Evolutionary conservation across 2,113 vertebrate species (phyloP).

Genomic region (Columba livia): DNA sequence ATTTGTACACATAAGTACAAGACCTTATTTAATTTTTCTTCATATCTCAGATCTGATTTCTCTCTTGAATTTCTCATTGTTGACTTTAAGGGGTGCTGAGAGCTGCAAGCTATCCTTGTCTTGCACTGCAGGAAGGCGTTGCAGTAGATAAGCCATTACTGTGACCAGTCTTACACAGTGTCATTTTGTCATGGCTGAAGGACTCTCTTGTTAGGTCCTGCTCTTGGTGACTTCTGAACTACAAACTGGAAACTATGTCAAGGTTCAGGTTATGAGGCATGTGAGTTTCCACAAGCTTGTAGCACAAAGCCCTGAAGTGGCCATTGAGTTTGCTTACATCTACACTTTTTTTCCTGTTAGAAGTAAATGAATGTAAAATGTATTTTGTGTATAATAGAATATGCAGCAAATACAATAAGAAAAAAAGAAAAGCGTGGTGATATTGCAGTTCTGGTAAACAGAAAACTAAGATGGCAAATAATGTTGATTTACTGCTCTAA

Average conservation of each 20-base stretch:
- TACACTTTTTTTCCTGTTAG: background rate
- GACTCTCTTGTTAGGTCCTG: background rate
- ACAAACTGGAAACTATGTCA: background rate
- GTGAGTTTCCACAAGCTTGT: background rate
- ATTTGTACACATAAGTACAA: background rate
- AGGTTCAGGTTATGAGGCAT: background rate
- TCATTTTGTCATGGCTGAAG: background rate
- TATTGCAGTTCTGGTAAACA: background rate
- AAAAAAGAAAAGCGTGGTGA: accelerated
- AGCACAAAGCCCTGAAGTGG: background rate
- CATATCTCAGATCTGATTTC: background rate
- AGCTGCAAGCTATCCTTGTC: background rate
- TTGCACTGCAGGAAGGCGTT: background rate
- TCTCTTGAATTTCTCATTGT: background rate
- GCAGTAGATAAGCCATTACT: background rate
- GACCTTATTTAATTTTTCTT: background rate
- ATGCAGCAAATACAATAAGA: background rate
- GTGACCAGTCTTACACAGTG: background rate
- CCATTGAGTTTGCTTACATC: background rate
- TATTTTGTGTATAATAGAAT: background rate
- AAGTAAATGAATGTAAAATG: background rate
- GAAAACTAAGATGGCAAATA: background rate
- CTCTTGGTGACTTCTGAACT: background rate
- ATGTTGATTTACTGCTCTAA: background rate
- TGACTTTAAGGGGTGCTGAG: background rate